These are phyloP conservation scores for Arremon brunneinucha DNA, from an alignment of 2,797 vertebrate species.

Conservation along the genomic window DNA sequence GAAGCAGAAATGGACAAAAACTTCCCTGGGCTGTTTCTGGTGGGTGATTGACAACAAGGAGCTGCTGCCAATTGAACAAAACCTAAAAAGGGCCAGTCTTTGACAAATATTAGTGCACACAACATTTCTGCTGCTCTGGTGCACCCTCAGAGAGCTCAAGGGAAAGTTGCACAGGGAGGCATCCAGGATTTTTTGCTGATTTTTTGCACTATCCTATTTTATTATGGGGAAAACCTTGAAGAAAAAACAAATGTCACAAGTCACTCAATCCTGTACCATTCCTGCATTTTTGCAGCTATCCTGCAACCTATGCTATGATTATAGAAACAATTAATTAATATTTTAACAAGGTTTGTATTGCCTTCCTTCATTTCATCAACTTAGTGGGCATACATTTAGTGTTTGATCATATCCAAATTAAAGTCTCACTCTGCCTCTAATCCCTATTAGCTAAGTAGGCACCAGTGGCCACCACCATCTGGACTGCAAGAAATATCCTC, in stretches of 20 bases:
- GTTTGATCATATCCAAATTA: neutral
- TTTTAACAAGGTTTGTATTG: neutral
- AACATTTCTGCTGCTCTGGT: neutral
- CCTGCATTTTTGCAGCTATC: neutral
- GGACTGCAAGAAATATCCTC: slow-evolving; percentile 46
- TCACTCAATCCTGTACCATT: neutral
- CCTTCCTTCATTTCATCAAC: neutral
- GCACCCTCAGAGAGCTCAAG: neutral
- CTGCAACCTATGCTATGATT: neutral
- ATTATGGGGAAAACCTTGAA: neutral
- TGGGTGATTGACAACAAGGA: neutral
- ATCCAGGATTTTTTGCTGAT: neutral
- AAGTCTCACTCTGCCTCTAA: slow-evolving; percentile 10
- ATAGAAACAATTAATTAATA: neutral
- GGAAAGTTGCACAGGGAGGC: neutral
- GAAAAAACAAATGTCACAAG: neutral
- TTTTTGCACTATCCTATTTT: neutral
- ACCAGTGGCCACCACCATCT: slow-evolving; percentile 45
- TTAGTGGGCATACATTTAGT: neutral
- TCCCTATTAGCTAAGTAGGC: slow-evolving; percentile 13
- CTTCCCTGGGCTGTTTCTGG: neutral
- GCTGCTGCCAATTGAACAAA: neutral
- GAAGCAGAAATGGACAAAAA: rapidly evolving
- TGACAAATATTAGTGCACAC: neutral
- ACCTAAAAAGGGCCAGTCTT: neutral